Base-by-base conservation (phyloP, 1,140 invertebrate genomes). In the Cotesia vestalis region DNA sequence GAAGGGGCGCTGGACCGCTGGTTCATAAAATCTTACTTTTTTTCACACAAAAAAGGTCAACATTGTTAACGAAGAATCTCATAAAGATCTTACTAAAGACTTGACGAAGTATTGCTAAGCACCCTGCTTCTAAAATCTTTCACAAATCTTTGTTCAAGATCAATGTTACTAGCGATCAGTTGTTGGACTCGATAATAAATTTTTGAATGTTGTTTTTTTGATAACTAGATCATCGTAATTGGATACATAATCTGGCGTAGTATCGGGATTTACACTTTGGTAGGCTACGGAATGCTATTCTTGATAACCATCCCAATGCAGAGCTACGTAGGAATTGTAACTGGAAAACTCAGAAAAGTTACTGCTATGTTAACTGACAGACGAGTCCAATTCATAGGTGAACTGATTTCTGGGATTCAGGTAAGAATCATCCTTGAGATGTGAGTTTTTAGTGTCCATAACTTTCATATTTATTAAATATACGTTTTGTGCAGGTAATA, bases 341-440 rank as follows among this genome's bases (percentile, higher is more conserved):
- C 88, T 12, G 87, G 87, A 4, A 85, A 84, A 52, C 76, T 92
- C 1, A 85, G 92, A 11, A 74, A 85, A 6, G 81, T 86, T 75
- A 91, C 91, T 2, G 91, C 92, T 0, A 74, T 77, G 17, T 75
- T 90, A 4, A 94, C 93, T 0, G 94, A 95, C 82, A 88, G 89
- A 57, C 84, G 94, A 66, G 90, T 96, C 8, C 89, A 92, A 55
- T 81, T 94, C 14, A 95, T 95, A 92, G 93, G 90, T 77, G 94
- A 95, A 86, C 88, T 95, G 14, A 89, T 95, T 20, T 81, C 87
- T 62, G 91, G 91, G 52, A 91, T 92, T 74, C 89, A 92, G 83
- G 90, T 95, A 66, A 17, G 17, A 17, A 17, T 17, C 17, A 17
- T 17, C 17, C 17, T 17, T 17, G 17, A 17, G 17, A 17, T 17